phyloP scores from a whole-genome alignment of 2,888 invertebrate species.

The Ypsolopha sequella region DNA sequence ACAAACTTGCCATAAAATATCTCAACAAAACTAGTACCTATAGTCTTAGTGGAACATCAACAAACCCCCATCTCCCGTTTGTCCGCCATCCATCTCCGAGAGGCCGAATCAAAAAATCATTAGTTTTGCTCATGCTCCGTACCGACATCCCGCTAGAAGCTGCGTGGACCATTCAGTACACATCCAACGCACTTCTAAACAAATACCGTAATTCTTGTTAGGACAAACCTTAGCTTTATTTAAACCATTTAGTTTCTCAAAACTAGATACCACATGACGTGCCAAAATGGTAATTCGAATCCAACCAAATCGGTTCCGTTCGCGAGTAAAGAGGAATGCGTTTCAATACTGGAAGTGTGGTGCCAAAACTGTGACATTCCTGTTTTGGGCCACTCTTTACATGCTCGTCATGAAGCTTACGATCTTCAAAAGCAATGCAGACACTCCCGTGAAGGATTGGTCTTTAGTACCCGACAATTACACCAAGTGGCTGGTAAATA shows the following conservation, averaged over 20 bases:
- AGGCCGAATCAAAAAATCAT: slow-evolving; percentile 49
- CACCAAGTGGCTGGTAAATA: slow-evolving; percentile 53
- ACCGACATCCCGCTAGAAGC: slow-evolving; percentile 32
- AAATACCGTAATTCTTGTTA: background rate
- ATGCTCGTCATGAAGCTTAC: slow-evolving; percentile 62
- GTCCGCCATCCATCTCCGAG: slow-evolving; percentile 9
- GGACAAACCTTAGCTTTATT: background rate
- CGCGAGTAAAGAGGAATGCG: slow-evolving; percentile 40
- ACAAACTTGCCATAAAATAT: no score
- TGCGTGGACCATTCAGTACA: slow-evolving; percentile 22
- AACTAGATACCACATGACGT: slow-evolving; percentile 1
- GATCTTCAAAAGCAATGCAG: slow-evolving; percentile 51
- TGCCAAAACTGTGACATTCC: slow-evolving; percentile 54
- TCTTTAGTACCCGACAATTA: slow-evolving; percentile 55
- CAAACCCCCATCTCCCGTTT: background rate
- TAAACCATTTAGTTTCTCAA: background rate
- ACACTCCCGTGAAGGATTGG: slow-evolving; percentile 43
- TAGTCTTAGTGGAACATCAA: background rate
- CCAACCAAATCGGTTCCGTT: background rate
- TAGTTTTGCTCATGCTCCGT: slow-evolving; percentile 64
- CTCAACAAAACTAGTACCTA: no score
- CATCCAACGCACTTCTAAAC: slow-evolving; percentile 3
- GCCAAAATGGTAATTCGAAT: slow-evolving; percentile 7
- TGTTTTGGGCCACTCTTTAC: slow-evolving; percentile 59
- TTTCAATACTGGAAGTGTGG: slow-evolving; percentile 53